Base-by-base conservation (phyloP, 2,888 invertebrate species). In the Hermodice carunculata region DNA sequence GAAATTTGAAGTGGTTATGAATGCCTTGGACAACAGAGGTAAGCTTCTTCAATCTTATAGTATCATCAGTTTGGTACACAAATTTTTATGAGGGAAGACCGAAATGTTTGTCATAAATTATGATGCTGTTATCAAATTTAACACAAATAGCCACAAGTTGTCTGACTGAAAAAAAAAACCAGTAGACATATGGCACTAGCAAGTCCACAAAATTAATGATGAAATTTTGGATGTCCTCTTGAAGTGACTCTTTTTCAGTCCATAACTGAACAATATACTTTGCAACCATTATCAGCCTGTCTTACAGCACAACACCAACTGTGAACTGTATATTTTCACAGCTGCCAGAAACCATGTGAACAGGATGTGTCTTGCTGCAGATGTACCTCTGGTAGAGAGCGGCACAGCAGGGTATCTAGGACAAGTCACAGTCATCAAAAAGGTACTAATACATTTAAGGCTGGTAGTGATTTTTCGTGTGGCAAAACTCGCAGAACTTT, bases 311-410 rank as follows among this genome's bases (percentile, higher is more conserved):
- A 19, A 46, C n/a, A 19, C 19, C 46, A 46, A 46, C 48, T 14
- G n/a, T n/a, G n/a, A n/a, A n/a, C n/a, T n/a, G n/a, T n/a, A 5
- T 5, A 17, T 42, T 59, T 63, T 69, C 78, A 43, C 71, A 87
- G 94, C 93, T 51, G 99, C 99, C 0, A 90, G 99, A 48, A 98
- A 95, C 85, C 99, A 99, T 88, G 99, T 99, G 0, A 99, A 99
- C 88, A 90, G 99, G 31, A 94, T 99, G 94, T 99, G 99, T 85
- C 88, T 99, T 53, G 95, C 98, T 42, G 95, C 97, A 1, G 92
- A 95, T 82, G 89, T 97, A 34, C 98, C 99, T 0, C 87, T 99
- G 1, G 91, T 99, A 73, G 99, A 99, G 86, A 97, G 97, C 64
- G 99, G 99, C 2, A 96, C 98, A 6, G 93, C 98, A 0, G 99